Percentiles rank a stretch among this genome's conserved stretches.
phyloP scores from a whole-genome alignment of 2,888 invertebrate genomes.

The Chrysomela aeneicollis region DNA sequence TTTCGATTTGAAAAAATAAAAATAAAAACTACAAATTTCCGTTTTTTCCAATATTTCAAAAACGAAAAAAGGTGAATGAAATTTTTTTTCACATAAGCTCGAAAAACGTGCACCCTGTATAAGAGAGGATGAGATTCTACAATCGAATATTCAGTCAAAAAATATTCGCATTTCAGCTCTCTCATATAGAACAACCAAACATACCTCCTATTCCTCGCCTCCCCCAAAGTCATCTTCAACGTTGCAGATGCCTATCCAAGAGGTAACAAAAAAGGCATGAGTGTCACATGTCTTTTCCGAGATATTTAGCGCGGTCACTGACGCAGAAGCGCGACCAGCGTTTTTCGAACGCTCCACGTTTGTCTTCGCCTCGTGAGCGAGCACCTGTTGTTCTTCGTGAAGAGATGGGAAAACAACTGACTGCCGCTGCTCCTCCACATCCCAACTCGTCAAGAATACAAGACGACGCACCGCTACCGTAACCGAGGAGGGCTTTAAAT shows the following conservation, averaged over 20 bases:
- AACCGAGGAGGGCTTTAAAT: conserved; percentile 41
- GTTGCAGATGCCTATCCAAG: conserved; percentile 25
- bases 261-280: conserved; percentile 12
- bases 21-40: too few relatives aligned
- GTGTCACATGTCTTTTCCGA: conserved; percentile 21
- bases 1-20: too few relatives aligned
- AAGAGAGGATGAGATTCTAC: too few relatives aligned
- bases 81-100: too few relatives aligned
- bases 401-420: conserved; percentile 40
- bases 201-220: conserved; percentile 18
- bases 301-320: not conserved
- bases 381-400: conserved; percentile 32
- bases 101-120: too few relatives aligned
- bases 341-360: conserved; percentile 1
- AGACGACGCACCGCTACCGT: conserved; percentile 42
- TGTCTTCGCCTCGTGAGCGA: conserved; percentile 11
- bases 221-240: conserved; percentile 21
- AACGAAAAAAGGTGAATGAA: too few relatives aligned
- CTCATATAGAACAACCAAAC: not conserved
- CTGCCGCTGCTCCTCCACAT: conserved; percentile 36
- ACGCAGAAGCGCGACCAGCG: not conserved
- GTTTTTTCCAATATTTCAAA: too few relatives aligned
- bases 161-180: too few relatives aligned
- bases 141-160: too few relatives aligned
- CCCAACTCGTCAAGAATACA: conserved; percentile 31